These are phyloP conservation scores for Plecotus auritus DNA, from an alignment of 2,113 vertebrate species.

Conservation along the genomic window DNA sequence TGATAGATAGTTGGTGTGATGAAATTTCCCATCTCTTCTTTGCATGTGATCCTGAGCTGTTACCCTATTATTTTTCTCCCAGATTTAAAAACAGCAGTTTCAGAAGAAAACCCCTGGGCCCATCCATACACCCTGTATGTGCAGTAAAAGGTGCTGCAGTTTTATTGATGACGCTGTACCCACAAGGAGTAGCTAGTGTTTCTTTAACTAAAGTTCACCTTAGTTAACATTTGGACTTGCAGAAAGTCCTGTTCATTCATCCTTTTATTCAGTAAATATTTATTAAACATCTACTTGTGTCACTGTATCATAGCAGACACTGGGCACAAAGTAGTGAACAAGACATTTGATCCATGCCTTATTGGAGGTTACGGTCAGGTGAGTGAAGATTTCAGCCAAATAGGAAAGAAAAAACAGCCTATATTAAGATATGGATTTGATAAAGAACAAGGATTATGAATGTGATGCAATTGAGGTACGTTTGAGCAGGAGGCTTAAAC, in stretches of 20 bases:
- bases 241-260: not conserved
- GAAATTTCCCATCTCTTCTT: not conserved
- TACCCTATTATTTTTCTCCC: not conserved
- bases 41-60: not conserved
- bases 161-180: not conserved
- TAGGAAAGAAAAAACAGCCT: not conserved
- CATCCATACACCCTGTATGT: not conserved
- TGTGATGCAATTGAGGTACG: not conserved
- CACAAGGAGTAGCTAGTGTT: not conserved
- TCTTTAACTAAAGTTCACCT: not conserved
- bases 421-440: not conserved
- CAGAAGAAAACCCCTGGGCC: not conserved
- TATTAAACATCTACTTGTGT: not conserved
- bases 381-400: not conserved
- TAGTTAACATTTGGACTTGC: not conserved
- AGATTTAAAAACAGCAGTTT: not conserved
- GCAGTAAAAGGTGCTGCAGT: not conserved
- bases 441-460: not conserved
- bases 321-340: not conserved
- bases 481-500: not conserved
- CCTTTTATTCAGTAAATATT: not conserved
- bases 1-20: not conserved
- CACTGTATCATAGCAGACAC: not conserved
- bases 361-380: not conserved
- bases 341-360: not conserved